Percentiles rank a stretch among this genome's conserved stretches.
These are phyloP conservation scores for Drosophila kepulauana DNA, from an alignment of 1,140 invertebrate genomes.

Conservation along the genomic window DNA sequence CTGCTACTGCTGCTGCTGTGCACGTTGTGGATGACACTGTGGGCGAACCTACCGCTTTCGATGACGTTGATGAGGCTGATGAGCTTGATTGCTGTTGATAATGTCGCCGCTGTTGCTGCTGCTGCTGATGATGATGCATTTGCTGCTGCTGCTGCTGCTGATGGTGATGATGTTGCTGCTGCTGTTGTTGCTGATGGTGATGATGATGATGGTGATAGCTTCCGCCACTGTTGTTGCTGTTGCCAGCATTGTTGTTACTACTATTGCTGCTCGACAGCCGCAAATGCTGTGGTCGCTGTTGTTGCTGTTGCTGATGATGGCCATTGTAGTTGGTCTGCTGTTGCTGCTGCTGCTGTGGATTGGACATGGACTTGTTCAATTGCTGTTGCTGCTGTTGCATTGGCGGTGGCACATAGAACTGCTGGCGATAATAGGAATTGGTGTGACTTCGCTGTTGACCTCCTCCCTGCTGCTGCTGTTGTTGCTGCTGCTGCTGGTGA, in stretches of 20 bases:
- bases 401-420: slow-evolving; percentile 81
- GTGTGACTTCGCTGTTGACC: slow-evolving; percentile 40
- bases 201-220: slow-evolving; percentile 47
- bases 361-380: slow-evolving; percentile 63
- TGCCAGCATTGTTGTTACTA: slow-evolving; percentile 29
- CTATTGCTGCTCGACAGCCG: slow-evolving; percentile 36
- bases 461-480: slow-evolving; percentile 19
- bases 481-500: slow-evolving; percentile 9
- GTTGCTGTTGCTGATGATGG: slow-evolving; percentile 46
- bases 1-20: slow-evolving; percentile 13
- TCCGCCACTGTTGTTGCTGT: slow-evolving; percentile 2
- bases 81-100: slow-evolving; percentile 18
- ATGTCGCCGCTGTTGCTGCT: slow-evolving; percentile 36
- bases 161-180: slow-evolving; percentile 26
- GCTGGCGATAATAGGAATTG: slow-evolving; percentile 71
- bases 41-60: slow-evolving; percentile 42
- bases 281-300: slow-evolving; percentile 53
- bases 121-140: slow-evolving; percentile 17
- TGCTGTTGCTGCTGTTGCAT: slow-evolving; percentile 81
- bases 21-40: slow-evolving; percentile 40
- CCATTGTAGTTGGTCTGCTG: slow-evolving; percentile 31
- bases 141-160: slow-evolving; percentile 29
- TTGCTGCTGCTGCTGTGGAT: slow-evolving; percentile 37
- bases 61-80: background rate
- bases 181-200: slow-evolving; percentile 74